Base-by-base conservation (phyloP, 2,888 invertebrate species). In the Helicoverpa assulta region DNA sequence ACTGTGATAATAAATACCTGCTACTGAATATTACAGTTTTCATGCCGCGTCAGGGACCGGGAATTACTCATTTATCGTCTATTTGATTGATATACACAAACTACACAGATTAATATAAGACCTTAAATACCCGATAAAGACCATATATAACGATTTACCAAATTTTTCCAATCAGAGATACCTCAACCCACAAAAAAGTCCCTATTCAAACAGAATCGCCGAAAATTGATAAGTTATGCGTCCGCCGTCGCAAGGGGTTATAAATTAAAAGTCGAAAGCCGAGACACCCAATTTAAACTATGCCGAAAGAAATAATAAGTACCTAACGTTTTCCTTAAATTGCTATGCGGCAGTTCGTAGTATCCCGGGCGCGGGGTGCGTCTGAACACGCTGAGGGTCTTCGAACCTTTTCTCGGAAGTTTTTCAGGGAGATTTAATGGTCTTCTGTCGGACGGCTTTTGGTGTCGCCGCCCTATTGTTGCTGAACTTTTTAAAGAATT, bases 371-470 rank as follows among this genome's bases (percentile, higher is more conserved):
- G n/a, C 26, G n/a, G 40, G 56, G 19, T 61, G 40, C 52, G 60
- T 43, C 52, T 26, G 56, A 52, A 21, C 51, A 43, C 16, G 16
- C 54, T n/a, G 58, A 53, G 68, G 55, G 19, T 61, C 47, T 65
- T 18, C 16, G 26, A 53, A 54, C 58, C 63, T 57, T 40, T 82
- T 81, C 56, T 69, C 66, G 69, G 58, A 83, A 73, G 61, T 65
- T 80, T 83, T 80, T 81, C 80, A 83, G 81, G 43, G 52, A 65
- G 57, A 54, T 18, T 63, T 73, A 73, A 61, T 66, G 50, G 53
- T 55, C 18, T 59, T 54, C 53, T 26, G 43, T 55, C 50, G 18
- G 70, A 62, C 5, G 26, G 58, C 65, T 53, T 55, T 81, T 77
- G 58, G 19, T 37, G 18, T 19, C 18, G 33, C 84, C 84, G 70